Conservation (phyloP, 2,113 vertebrate species). For the Gopherus evgoodei region DNA sequence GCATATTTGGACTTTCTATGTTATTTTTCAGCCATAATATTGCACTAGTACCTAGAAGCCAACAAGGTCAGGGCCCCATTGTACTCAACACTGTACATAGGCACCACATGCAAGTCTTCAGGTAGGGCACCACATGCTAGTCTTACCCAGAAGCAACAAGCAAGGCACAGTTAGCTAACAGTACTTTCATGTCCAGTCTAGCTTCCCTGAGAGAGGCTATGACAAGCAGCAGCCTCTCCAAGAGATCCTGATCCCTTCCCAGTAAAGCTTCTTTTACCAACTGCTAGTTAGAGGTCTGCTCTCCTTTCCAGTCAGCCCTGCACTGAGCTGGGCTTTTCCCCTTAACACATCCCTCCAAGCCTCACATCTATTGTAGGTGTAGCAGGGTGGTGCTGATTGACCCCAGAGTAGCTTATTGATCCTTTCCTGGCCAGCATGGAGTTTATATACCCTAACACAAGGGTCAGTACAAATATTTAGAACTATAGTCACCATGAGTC, state of each 20-base stretch:
- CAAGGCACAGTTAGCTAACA: neutral
- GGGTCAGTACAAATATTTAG: neutral
- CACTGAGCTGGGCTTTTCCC: too few species aligned
- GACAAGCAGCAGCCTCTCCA: neutral
- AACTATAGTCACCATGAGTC: neutral
- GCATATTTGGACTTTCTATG: too few species aligned
- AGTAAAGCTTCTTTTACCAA: neutral
- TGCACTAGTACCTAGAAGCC: too few species aligned
- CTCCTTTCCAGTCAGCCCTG: neutral
- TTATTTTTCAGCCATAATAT: too few species aligned
- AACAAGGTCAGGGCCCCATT: too few species aligned
- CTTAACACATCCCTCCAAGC: neutral
- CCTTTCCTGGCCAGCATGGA: neutral
- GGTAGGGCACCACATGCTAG: neutral
- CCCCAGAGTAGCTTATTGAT: neutral
- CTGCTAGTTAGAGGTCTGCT: neutral
- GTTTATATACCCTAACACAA: neutral
- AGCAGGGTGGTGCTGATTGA: neutral
- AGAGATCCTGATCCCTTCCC: neutral
- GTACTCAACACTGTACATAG: too few species aligned
- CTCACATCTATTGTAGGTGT: neutral
- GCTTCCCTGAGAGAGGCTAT: neutral
- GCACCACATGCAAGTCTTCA: too few species aligned
- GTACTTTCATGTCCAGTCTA: neutral
- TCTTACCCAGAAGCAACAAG: neutral